Evolutionary conservation across 2,113 vertebrate genomes (phyloP).

Genomic region (Isurus oxyrinchus): DNA sequence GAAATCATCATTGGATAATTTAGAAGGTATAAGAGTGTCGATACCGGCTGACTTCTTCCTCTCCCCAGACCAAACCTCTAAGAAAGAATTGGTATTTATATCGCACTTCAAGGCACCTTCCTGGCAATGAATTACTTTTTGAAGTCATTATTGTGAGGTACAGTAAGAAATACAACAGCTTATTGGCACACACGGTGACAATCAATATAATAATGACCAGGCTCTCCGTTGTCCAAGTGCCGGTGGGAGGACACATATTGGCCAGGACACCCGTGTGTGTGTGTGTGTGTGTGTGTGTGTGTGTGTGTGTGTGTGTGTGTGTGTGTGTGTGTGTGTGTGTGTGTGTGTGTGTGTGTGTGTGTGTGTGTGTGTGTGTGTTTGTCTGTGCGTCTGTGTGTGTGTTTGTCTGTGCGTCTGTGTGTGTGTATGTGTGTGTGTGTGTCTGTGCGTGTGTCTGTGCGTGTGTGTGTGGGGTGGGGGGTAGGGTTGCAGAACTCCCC

Average conservation of each 20-base stretch:
- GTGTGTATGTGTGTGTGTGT: no score
- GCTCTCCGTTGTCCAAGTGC: no score
- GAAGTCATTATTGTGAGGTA: neutral
- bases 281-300: no score
- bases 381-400: no score
- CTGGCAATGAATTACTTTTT: neutral
- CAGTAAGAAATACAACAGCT: neutral
- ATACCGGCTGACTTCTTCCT: neutral
- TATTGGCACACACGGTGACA: neutral
- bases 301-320: no score
- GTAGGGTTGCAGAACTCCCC: neutral
- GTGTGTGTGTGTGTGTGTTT: no score
- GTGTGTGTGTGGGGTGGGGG: no score
- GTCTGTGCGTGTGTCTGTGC: no score
- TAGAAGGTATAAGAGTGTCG: neutral
- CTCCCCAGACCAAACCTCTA: neutral
- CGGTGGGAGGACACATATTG: neutral
- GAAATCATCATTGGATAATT: neutral
- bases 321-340: no score
- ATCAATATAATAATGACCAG: neutral
- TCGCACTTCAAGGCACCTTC: neutral
- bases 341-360: no score
- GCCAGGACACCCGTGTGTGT: neutral
- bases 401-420: no score
- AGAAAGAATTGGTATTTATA: neutral